phyloP scores from a whole-genome alignment of 2,888 invertebrate genomes.

The Metopia argyrocephala region DNA sequence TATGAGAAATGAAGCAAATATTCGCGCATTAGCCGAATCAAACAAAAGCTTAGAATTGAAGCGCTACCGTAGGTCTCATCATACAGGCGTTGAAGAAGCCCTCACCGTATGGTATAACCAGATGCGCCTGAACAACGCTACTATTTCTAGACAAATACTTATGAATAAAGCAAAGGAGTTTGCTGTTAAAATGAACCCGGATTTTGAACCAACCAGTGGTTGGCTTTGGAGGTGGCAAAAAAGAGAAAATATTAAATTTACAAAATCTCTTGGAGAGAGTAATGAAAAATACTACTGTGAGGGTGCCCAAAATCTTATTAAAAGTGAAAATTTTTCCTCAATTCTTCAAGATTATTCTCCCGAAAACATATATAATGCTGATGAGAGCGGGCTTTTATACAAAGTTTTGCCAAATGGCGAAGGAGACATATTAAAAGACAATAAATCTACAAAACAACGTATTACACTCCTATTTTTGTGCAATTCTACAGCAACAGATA shows the following conservation, averaged over 20 bases:
- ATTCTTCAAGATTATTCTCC: too few relatives aligned
- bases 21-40: neutral
- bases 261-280: conserved; percentile 8
- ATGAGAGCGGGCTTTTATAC: too few relatives aligned
- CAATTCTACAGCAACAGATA: too few relatives aligned
- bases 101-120: conserved; percentile 3
- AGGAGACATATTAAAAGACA: too few relatives aligned
- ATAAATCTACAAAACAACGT: too few relatives aligned
- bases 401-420: too few relatives aligned
- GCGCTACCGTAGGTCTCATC: neutral
- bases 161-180: too few relatives aligned
- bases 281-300: neutral
- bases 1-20: neutral
- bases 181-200: neutral
- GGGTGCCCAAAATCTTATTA: neutral
- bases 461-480: too few relatives aligned
- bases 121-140: conserved; percentile 1
- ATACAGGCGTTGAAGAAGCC: neutral
- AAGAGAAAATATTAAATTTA: neutral
- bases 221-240: conserved; percentile 9
- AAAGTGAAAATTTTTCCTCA: too few relatives aligned
- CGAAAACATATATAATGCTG: too few relatives aligned
- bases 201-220: conserved; percentile 10
- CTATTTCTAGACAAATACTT: too few relatives aligned
- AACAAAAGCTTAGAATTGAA: conserved; percentile 9